Percentiles rank a stretch among this genome's conserved stretches.
Evolutionary conservation across 2,797 vertebrate species (phyloP).

Genomic region (Poecilia gillii): DNA sequence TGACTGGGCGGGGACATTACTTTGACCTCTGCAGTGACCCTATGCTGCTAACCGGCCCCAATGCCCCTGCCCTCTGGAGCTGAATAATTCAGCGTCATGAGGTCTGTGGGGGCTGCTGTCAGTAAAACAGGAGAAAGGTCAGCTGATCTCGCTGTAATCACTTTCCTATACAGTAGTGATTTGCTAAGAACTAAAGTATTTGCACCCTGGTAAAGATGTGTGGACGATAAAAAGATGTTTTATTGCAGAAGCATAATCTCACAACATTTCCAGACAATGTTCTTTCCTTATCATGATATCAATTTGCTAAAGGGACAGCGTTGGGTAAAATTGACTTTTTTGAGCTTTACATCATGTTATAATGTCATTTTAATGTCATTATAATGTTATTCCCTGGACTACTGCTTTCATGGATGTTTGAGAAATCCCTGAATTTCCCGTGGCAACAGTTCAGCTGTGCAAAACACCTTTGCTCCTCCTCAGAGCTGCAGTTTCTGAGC

Average conservation of each 20-base stretch:
- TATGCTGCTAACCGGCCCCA: slow-evolving; percentile 36
- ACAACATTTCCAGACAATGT: not conserved
- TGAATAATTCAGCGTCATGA: slow-evolving; percentile 47
- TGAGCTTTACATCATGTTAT: too few species aligned
- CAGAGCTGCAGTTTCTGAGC: too few species aligned
- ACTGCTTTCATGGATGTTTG: too few species aligned
- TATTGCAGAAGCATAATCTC: not conserved
- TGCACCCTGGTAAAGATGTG: not conserved
- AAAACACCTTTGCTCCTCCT: too few species aligned
- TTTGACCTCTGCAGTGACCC: slow-evolving; percentile 56
- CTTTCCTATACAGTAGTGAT: not conserved
- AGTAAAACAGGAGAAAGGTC: not conserved
- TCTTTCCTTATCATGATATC: not conserved
- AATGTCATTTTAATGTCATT: too few species aligned
- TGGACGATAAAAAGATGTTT: not conserved
- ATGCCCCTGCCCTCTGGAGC: slow-evolving; percentile 2
- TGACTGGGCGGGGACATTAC: slow-evolving; percentile 43
- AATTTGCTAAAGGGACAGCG: not conserved
- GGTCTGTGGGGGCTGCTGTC: slow-evolving; percentile 4
- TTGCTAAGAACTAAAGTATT: not conserved
- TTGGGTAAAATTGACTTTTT: too few species aligned
- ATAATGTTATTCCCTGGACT: too few species aligned
- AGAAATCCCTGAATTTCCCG: too few species aligned
- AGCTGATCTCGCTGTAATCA: not conserved
- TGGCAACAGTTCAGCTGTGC: too few species aligned